Evolutionary conservation across 2,797 vertebrate species (phyloP).

Genomic region (Centropyge bicolor): DNA sequence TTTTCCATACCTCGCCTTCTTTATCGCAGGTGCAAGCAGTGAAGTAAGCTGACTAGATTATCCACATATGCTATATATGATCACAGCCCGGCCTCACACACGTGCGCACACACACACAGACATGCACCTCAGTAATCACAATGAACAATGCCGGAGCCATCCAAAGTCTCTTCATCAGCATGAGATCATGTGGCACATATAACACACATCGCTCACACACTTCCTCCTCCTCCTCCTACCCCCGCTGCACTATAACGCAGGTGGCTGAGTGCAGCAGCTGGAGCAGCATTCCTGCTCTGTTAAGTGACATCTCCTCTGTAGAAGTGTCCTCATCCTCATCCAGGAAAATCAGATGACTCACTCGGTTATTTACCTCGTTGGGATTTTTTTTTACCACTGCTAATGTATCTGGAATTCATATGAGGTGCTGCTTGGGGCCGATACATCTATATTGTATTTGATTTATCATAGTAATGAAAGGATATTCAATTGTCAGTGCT

Average conservation of each 20-base stretch:
- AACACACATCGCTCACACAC: conserved; percentile 69
- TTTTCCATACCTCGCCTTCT: conserved; percentile 68
- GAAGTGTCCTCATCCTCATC: conserved; percentile 70
- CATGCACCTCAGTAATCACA: conserved; percentile 64
- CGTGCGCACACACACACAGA: conserved; percentile 32
- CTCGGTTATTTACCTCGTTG: conserved; percentile 50
- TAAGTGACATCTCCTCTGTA: conserved; percentile 82
- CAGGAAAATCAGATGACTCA: conserved; percentile 76
- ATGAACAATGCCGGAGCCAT: conserved; percentile 78
- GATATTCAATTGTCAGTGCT: neutral
- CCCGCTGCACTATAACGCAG: conserved; percentile 55
- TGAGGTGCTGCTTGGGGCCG: conserved; percentile 4
- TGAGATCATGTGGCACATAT: conserved; percentile 80
- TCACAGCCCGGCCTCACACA: conserved; percentile 28
- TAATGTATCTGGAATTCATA: conserved; percentile 35
- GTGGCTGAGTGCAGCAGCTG: conserved; percentile 72
- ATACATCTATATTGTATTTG: neutral
- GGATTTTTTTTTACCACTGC: conserved; percentile 31
- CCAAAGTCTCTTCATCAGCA: conserved; percentile 74
- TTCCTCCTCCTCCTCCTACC: conserved; percentile 52
- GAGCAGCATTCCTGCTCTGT: conserved; percentile 67
- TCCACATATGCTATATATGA: conserved; percentile 59
- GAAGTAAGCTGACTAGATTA: conserved; percentile 73
- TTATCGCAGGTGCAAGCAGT: conserved; percentile 73
- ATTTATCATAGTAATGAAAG: neutral